Conservation (phyloP, 2,797 vertebrate species). For the Acrocephalus scirpaceus region DNA sequence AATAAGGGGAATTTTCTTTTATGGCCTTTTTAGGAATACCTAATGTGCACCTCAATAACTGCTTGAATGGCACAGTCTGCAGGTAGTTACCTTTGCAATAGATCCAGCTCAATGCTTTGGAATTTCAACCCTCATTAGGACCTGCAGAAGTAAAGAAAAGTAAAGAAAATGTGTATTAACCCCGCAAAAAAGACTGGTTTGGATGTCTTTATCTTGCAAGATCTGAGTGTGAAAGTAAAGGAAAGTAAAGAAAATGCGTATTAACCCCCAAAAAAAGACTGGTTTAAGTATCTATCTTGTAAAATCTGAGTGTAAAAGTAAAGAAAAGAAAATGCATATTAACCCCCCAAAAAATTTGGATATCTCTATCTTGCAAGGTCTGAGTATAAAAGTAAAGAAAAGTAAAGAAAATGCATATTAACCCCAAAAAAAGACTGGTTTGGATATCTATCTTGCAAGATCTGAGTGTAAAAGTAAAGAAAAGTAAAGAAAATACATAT, state of each 20-base stretch:
- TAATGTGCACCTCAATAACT: background rate
- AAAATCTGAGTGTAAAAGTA: background rate
- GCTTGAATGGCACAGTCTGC: background rate
- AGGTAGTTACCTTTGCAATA: background rate
- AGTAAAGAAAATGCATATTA: background rate
- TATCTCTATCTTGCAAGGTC: too few relatives aligned
- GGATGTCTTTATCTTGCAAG: too few relatives aligned
- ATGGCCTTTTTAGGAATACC: background rate
- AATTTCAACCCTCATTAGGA: background rate
- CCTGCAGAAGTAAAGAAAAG: background rate
- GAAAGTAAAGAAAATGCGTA: background rate
- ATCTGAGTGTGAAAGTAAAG: background rate
- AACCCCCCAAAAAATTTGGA: background rate
- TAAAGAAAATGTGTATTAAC: background rate
- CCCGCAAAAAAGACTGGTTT: background rate
- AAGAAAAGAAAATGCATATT: background rate
- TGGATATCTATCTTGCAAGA: too few relatives aligned
- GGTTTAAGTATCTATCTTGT: too few relatives aligned
- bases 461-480: background rate
- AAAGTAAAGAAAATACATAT: background rate
- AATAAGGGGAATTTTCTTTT: constrained; percentile 15
- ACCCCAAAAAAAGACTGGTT: background rate
- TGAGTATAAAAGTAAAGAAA: background rate
- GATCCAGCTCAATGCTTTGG: background rate
- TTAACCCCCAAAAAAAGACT: background rate